These are phyloP conservation scores for Uloborus plumipes DNA, from an alignment of 2,888 invertebrate genomes.

Conservation along the genomic window DNA sequence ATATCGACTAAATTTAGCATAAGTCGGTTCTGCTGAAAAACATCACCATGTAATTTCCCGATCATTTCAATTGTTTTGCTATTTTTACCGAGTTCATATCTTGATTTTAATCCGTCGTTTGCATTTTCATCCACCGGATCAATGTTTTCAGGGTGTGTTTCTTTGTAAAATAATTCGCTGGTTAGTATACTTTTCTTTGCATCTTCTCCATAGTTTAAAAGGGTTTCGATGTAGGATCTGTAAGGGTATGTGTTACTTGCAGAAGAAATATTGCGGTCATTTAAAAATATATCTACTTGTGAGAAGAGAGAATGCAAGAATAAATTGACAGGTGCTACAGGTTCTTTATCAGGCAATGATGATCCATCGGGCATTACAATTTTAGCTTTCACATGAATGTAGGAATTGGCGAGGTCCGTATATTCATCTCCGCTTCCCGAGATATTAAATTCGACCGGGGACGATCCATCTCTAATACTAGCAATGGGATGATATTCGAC, in stretches of 20 bases:
- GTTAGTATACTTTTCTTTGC: slow-evolving; percentile 28
- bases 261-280: slow-evolving; percentile 1
- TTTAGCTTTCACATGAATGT: slow-evolving; percentile 4
- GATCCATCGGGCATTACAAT: not conserved
- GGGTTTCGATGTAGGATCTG: slow-evolving; percentile 1
- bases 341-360: not conserved
- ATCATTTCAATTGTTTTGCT: slow-evolving; percentile 34
- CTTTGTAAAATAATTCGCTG: slow-evolving; percentile 23
- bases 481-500: slow-evolving; percentile 2
- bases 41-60: slow-evolving; percentile 41
- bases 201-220: slow-evolving; percentile 25
- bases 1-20: slow-evolving; percentile 6
- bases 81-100: not conserved
- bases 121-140: not conserved
- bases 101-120: slow-evolving; percentile 9
- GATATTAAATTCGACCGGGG: not conserved
- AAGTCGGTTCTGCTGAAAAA: slow-evolving; percentile 30
- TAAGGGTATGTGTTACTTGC: slow-evolving; percentile 2
- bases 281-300: slow-evolving; percentile 5
- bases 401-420: not conserved
- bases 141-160: not conserved
- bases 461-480: not conserved
- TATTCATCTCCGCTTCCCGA: not conserved
- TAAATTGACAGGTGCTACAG: slow-evolving; percentile 1
- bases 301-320: slow-evolving; percentile 5